phyloP scores from a whole-genome alignment of 2,113 vertebrate species.

The Forbesichthys papilliferus region DNA sequence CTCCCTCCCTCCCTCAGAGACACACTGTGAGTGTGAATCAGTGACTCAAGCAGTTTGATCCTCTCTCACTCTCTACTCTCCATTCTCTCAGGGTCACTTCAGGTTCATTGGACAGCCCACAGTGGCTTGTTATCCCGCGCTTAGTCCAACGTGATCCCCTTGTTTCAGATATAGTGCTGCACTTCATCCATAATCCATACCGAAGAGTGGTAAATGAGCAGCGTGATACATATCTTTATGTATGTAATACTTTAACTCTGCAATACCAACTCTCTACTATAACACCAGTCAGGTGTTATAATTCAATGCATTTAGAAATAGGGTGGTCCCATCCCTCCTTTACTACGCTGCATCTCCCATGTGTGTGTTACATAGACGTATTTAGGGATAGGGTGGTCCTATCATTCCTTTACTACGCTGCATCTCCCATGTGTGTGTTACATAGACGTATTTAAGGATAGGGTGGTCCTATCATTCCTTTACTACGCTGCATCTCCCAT shows the following conservation, averaged over 20 bases:
- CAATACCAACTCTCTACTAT: neutral
- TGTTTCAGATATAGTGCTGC: slow-evolving; percentile 18
- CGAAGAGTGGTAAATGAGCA: neutral
- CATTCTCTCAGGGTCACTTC: slow-evolving; percentile 7
- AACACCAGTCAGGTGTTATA: neutral
- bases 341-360: too few relatives aligned
- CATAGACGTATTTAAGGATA: slow-evolving; percentile 44
- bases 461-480: too few relatives aligned
- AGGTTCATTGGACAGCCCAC: slow-evolving; percentile 29
- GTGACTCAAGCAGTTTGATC: slow-evolving; percentile 25
- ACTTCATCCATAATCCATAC: neutral
- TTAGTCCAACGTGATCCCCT: slow-evolving; percentile 16
- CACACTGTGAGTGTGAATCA: slow-evolving; percentile 6
- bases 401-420: too few relatives aligned
- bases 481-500: too few relatives aligned
- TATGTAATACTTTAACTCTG: neutral
- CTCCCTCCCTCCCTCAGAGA: neutral
- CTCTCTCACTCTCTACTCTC: neutral
- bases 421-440: neutral
- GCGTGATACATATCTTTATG: neutral
- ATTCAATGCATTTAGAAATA: too few relatives aligned
- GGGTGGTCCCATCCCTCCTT: too few relatives aligned
- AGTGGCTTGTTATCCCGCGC: slow-evolving; percentile 17
- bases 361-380: too few relatives aligned
- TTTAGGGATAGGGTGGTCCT: too few relatives aligned